phyloP scores from a whole-genome alignment of 2,797 vertebrate genomes.

The Sylvia borin region DNA sequence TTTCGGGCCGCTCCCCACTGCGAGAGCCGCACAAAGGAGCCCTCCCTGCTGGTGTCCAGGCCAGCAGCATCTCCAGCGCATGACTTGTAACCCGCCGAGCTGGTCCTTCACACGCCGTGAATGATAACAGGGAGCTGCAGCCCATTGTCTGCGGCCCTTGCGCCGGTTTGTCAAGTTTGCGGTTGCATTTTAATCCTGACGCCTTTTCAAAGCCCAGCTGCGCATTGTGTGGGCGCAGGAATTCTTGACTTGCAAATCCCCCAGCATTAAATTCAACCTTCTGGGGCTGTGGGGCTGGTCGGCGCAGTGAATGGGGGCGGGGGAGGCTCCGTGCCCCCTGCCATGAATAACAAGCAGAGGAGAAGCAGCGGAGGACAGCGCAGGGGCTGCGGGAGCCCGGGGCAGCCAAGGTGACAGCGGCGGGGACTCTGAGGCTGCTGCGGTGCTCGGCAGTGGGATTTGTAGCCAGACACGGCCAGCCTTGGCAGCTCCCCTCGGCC shows the following conservation, averaged over 20 bases:
- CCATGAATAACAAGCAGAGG: constrained; percentile 67
- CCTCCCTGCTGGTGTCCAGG: constrained; percentile 9
- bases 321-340: constrained; percentile 44
- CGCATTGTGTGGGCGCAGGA: constrained; percentile 64
- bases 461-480: neutral
- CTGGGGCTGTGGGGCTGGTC: constrained; percentile 47
- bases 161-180: constrained; percentile 59
- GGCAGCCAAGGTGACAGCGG: constrained; percentile 29
- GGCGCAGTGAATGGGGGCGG: neutral
- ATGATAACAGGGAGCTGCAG: constrained; percentile 52
- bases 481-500: neutral
- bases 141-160: constrained; percentile 52
- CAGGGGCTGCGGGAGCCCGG: neutral
- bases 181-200: constrained; percentile 64
- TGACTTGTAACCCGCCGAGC: constrained; percentile 46
- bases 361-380: constrained; percentile 25
- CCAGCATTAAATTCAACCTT: constrained; percentile 69
- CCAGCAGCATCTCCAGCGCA: constrained; percentile 44
- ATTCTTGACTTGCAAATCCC: constrained; percentile 69
- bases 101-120: constrained; percentile 45
- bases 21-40: constrained; percentile 49
- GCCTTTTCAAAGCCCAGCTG: constrained; percentile 65
- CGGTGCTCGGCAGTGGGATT: neutral
- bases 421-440: neutral
- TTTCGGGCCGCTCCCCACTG: neutral